Conservation (phyloP, 2,888 invertebrate genomes). For the Drosophila heteroneura region DNA sequence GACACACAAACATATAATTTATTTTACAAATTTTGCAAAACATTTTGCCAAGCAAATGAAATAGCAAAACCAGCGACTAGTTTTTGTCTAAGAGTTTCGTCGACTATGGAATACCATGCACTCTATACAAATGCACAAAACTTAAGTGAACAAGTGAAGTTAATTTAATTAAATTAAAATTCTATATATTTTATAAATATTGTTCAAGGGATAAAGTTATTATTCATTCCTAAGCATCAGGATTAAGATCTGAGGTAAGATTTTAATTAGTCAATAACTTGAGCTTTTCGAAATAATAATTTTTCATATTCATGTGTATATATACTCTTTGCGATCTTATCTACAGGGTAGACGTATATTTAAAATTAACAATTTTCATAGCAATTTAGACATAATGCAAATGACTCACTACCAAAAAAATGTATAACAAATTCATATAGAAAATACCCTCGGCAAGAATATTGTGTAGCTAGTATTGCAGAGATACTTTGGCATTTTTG, state of each 20-base stretch:
- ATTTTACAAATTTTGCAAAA: constrained; percentile 35
- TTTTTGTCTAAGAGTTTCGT: fast-evolving
- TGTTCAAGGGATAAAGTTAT: not conserved
- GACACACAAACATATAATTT: constrained; percentile 24
- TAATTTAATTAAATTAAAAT: not conserved
- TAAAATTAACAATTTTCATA: constrained; percentile 27
- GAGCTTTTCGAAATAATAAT: not conserved
- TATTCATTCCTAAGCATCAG: not conserved
- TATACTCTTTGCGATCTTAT: not conserved
- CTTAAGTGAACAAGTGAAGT: too few relatives aligned
- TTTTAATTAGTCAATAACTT: not conserved
- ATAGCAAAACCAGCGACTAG: not conserved
- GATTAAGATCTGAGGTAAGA: not conserved
- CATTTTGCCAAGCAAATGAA: constrained; percentile 27
- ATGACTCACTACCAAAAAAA: constrained; percentile 39
- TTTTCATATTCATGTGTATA: not conserved
- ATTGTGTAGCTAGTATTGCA: constrained; percentile 4
- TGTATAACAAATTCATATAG: constrained; percentile 8
- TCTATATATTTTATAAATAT: not conserved
- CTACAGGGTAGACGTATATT: constrained; percentile 23
- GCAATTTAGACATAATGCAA: constrained; percentile 43
- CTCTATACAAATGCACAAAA: not conserved
- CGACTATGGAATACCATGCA: constrained; percentile 10
- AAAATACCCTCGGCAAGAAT: constrained; percentile 18
- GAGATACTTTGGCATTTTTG: not conserved